Evolutionary conservation across 2,888 invertebrate species (phyloP).

Genomic region (Drosophila kokeensis): DNA sequence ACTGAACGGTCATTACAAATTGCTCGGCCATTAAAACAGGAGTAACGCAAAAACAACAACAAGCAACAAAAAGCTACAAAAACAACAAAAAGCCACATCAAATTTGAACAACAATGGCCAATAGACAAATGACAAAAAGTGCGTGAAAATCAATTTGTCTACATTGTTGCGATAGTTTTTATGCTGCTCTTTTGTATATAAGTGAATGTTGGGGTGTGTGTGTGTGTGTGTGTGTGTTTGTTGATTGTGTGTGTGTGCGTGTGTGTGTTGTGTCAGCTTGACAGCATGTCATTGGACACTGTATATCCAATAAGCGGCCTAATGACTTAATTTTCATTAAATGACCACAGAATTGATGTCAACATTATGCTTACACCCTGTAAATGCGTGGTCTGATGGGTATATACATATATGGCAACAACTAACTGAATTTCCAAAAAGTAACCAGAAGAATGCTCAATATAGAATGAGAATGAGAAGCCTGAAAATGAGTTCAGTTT

Average conservation of each 20-base stretch:
- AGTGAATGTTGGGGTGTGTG: not conserved
- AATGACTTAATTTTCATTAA: conserved; percentile 70
- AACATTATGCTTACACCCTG: conserved; percentile 50
- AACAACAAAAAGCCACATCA: conserved; percentile 17
- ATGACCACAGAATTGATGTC: conserved; percentile 64
- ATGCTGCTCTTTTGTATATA: conserved; percentile 29
- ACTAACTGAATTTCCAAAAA: not conserved
- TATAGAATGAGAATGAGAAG: not conserved
- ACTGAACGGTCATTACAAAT: conserved; percentile 46
- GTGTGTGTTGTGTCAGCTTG: conserved; percentile 25
- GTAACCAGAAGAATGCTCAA: not conserved
- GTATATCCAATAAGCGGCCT: conserved; percentile 37
- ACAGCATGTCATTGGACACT: conserved; percentile 31
- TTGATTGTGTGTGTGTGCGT: conserved; percentile 3
- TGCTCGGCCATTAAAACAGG: conserved; percentile 48
- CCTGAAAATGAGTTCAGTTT: not conserved
- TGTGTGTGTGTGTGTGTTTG: conserved; percentile 14
- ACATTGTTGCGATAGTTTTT: conserved; percentile 51
- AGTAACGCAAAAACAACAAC: conserved; percentile 14
- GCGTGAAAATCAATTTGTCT: conserved; percentile 65
- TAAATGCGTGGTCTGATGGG: not conserved
- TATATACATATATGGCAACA: not conserved
- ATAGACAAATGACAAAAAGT: conserved; percentile 55
- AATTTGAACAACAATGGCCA: conserved; percentile 37
- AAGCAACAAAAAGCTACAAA: conserved; percentile 11